Evolutionary conservation across 2,113 vertebrate species (phyloP), one percentile per base, ranked within the genome.

Genomic region (Mixornis gularis): DNA sequence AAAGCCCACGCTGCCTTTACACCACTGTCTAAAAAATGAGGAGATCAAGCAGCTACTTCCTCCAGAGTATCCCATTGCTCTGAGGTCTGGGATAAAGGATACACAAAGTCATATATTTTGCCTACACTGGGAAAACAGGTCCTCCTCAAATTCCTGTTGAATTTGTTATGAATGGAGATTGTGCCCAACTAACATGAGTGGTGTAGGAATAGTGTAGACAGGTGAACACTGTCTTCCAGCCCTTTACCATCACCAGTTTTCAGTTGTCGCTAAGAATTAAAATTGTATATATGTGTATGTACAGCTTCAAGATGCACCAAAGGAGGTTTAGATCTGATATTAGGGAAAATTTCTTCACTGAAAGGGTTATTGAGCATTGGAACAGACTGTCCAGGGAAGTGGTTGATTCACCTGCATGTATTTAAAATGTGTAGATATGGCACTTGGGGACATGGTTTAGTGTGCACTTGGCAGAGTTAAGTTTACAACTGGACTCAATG

Each of bases 281-380:
- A n/a, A 40, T 52, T 13, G 2, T 49, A 5, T 34, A 4, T 40
- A 21, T 29, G 4, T 29, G 12, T 6, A 36, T 12, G 13, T 55
- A 34, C 2, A 5, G 12, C 13, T 34, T 94, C 18, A 64, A 16
- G 22, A 34, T 76, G 48, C 0, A 0, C 30, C 9, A 20, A 7
- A 8, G 5, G 36, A 74, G 4, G 13, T 56, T 88, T 59, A 72
- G 16, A 12, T 24, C 38, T 30, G 29, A 22, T 74, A 32, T 83
- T 30, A 30, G 27, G 32, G 32, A 77, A 62, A 59, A 43, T 16
- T n/a, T 60, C 12, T 65, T 84, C 34, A 36, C 27, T 13, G 13
- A 49, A 84, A 46, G 5, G 1, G 5, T 48, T 80, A 4, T n/a
- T 21, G 26, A 56, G 9, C 32, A 17, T 3, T 81, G 43, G 3